Base-by-base conservation (phyloP, 1,140 invertebrate species). In the Ladona fulva region DNA sequence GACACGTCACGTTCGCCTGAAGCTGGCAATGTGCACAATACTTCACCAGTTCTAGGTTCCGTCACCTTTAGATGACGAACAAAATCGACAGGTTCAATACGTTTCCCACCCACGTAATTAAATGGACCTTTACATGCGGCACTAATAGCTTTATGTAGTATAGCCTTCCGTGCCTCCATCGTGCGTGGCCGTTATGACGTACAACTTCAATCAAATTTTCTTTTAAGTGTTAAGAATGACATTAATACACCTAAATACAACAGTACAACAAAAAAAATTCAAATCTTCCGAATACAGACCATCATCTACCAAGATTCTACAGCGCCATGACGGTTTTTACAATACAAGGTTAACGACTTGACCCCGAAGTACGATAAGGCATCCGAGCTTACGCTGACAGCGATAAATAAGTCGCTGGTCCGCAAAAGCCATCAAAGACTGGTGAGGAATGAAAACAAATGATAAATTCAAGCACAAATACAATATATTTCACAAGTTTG, bases 401-500 rank as follows among this genome's bases (percentile, higher is more conserved):
- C 29, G 29, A 37, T 37, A 37, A 37, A 37, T 37, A 37, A 37
- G 29, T 37, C 29, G 29, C 29, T 8, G 29, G 8, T 37, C 3
- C 1, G 29, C 29, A 5, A 37, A 37, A 37, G 29, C 29, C 8
- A 37, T 37, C 29, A 37, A 37, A 37, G 29, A 37, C 29, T 37
- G 29, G 29, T 37, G 29, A 37, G 29, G 29, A 37, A 37, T 37
- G 1, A 37, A 37, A 37, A 37, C 29, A 37, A 37, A 5, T 1
- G 8, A 37, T 66, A 16, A 66, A 19, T 66, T 66, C 52, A 66
- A 66, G 52, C 52, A 66, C 52, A 66, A 66, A 66, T 66, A 66
- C 52, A 66, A 66, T 66, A 66, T 66, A 66, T 66, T 66, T 66
- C 52, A 66, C 52, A 66, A 66, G 52, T 66, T 66, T 66, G 52